Base-by-base conservation (phyloP, 1,140 invertebrate genomes). In the Panonychus citri region DNA sequence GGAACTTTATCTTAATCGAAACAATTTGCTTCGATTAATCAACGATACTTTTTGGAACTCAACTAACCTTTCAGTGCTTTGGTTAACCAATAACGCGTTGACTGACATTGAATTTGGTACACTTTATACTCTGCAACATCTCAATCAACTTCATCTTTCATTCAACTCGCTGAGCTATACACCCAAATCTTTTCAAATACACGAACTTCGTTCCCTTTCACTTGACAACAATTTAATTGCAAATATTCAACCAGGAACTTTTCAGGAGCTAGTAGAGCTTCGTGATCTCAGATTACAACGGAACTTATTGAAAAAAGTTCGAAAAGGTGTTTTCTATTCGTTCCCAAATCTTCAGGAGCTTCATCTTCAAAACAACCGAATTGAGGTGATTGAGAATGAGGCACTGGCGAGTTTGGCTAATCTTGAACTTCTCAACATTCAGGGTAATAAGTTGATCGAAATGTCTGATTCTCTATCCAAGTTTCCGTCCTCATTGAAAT, bases 191-290 rank as follows among this genome's bases (percentile, higher is more conserved):
- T 62, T 81, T 90, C 64, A 72, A 77, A 55, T 73, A 76, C 59
- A 73, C 46, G 81, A 80, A 63, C 72, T 90, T 15, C 79, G 80
- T 7, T 83, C 83, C 4, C 70, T 96, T 39, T 91, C 84, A 60
- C 69, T 95, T 62, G 87, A 93, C 71, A 82, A 85, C 62, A 96
- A 95, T 72, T 78, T 79, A 67, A 83, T 96, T 43, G 74, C 74
- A 5, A 78, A 83, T 62, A 69, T 96, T 53, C 76, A 83, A 63
- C 77, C 79, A 10, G 81, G 81, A 25, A 79, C 82, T 60, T 90
- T 91, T 66, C 70, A 78, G 57, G 80, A 79, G 64, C 72, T 82
- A 54, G 59, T 61, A 24, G 77, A 78, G 60, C 67, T 90, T 40
- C 75, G 78, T 51, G 85, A 89, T 72, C 77, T 90, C n/a, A 74